Conservation (phyloP, 2,113 vertebrate species). For the Melanotaenia duboulayi region DNA sequence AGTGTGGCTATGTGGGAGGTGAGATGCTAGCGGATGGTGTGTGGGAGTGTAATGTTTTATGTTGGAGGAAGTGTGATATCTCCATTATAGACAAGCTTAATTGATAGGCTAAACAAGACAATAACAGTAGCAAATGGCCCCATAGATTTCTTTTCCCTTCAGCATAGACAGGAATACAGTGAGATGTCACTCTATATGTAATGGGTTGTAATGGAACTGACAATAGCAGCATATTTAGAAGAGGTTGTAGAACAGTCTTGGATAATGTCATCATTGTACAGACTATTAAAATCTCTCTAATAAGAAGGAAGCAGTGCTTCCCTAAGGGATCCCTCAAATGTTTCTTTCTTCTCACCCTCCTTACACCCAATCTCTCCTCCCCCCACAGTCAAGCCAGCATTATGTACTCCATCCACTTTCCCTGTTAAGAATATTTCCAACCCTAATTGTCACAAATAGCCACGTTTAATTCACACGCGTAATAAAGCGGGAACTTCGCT, state of each 20-base stretch:
- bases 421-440: slow-evolving; percentile 55
- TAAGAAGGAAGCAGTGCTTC: slow-evolving; percentile 51
- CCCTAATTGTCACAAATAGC: slow-evolving; percentile 53
- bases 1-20: slow-evolving; percentile 81
- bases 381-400: slow-evolving; percentile 27
- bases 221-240: slow-evolving; percentile 66
- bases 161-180: slow-evolving; percentile 44
- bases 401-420: slow-evolving; percentile 32
- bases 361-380: slow-evolving; percentile 43
- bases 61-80: slow-evolving; percentile 77
- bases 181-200: slow-evolving; percentile 46
- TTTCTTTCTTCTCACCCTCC: slow-evolving; percentile 62
- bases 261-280: slow-evolving; percentile 62
- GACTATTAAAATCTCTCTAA: slow-evolving; percentile 58
- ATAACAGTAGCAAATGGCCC: slow-evolving; percentile 69
- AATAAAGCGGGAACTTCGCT: slow-evolving; percentile 45
- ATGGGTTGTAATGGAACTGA: slow-evolving; percentile 43
- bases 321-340: slow-evolving; percentile 69
- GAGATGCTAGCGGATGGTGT: slow-evolving; percentile 79
- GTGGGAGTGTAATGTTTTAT: slow-evolving; percentile 81
- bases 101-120: slow-evolving; percentile 76
- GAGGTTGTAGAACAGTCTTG: slow-evolving; percentile 56
- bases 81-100: slow-evolving; percentile 76
- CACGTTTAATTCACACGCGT: slow-evolving; percentile 49
- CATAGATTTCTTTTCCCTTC: slow-evolving; percentile 56